A percentile compares a stretch with the other conserved stretches of the same genome.
These are phyloP conservation scores for Parazoanthus swiftii DNA, from an alignment of 92 coral and sea anemone species.

Conservation along the genomic window DNA sequence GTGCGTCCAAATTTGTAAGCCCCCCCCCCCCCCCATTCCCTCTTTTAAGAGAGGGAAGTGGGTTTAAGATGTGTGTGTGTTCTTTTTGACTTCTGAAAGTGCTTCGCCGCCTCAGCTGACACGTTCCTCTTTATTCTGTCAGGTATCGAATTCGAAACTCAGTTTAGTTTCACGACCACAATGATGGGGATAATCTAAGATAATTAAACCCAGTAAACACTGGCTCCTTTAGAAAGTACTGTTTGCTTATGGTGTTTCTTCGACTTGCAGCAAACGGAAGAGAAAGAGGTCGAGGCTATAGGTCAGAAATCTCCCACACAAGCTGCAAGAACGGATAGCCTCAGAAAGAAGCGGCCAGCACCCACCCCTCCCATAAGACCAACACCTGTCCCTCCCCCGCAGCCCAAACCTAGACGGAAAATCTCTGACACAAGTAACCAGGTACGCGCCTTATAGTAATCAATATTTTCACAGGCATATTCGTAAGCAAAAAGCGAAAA, in stretches of 20 bases:
- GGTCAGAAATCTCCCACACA: not conserved
- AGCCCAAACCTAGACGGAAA: slow-evolving; percentile 36
- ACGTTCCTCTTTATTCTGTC: too few relatives aligned
- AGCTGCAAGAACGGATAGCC: slow-evolving; percentile 8
- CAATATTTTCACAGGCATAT: not conserved
- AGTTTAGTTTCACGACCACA: too few relatives aligned
- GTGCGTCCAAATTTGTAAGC: too few relatives aligned
- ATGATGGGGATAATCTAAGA: not conserved
- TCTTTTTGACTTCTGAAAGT: too few relatives aligned
- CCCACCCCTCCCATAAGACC: slow-evolving; percentile 33
- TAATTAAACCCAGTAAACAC: not conserved
- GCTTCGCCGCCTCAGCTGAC: too few relatives aligned
- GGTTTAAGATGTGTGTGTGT: too few relatives aligned
- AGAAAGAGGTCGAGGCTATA: slow-evolving; percentile 6
- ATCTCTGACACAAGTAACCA: not conserved
- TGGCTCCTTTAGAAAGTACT: not conserved
- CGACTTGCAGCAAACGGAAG: slow-evolving; percentile 33
- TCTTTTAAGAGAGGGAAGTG: too few relatives aligned
- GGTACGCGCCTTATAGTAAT: not conserved
- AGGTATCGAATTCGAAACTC: too few relatives aligned
- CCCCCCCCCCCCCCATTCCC: too few relatives aligned
- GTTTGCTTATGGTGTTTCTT: too few relatives aligned
- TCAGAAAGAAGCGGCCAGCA: slow-evolving; percentile 44
- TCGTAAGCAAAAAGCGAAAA: not conserved
- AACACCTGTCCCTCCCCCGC: slow-evolving; percentile 10